Evolutionary conservation across 2,113 vertebrate species (phyloP), one percentile per base, ranked within the genome.

Genomic region (Lampris incognitus): DNA sequence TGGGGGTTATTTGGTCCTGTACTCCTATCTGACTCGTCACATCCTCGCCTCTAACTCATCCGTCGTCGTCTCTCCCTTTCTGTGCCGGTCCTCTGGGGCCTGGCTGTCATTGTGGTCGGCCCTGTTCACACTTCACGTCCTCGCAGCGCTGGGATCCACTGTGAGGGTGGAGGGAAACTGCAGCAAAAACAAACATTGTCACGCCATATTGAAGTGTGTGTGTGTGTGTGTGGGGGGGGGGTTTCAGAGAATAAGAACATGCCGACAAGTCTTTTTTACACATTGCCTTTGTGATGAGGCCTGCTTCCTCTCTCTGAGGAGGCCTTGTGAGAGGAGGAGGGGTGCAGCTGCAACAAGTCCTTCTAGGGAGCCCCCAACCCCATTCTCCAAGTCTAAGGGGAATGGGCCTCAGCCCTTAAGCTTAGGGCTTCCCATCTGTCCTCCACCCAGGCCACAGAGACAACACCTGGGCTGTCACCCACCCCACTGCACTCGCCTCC

Each of bases 401-500:
- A 44, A 48, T 48, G 51, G 11, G 63, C 66, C 9, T 72, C 59
- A 74, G 72, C 82, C 77, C 71, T 40, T 65, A 85, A 82, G 60
- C 78, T 75, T 41, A 65, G 71, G 78, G 75, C 62, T 84, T 72
- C 37, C 61, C 56, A 49, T 68, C 72, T 54, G 68, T 72, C 69
- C 88, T 91, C 93, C 93, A 87, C 93, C 93, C 91, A 91, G 76
- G 72, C 88, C 54, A 13, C 40, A 73, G 93, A 89, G 91, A 92
- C 81, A 65, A 78, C 88, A 83, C 83, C 83, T 90, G 84, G 83
- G 87, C 89, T 81, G 79, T 87, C 72, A 74, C 38, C 46, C 63
- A 24, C 24, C 46, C 37, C 57, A 61, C 67, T 72, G 67, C 88
- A 61, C 88, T 85, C 80, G 52, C 42, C 64, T 24, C 40, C 64